Evolutionary conservation across 2,797 vertebrate species (phyloP).

Genomic region (Clarias platycephalus): DNA sequence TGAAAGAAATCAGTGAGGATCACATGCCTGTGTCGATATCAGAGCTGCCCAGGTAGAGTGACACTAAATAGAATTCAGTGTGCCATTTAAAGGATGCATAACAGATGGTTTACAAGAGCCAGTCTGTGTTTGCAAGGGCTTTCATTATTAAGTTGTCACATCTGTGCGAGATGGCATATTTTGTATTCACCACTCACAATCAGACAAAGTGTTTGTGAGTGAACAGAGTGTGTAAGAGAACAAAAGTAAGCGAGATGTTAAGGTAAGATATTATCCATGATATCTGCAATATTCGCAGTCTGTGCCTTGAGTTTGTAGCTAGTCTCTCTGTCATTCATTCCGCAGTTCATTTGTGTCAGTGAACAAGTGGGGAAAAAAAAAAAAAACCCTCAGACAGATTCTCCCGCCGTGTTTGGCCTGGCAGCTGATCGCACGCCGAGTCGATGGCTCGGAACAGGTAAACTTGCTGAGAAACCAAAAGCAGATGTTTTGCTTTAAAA

Average conservation of each 20-base stretch:
- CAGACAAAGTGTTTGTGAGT: slow-evolving; percentile 59
- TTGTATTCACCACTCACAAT: slow-evolving; percentile 59
- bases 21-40: slow-evolving; percentile 51
- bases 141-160: slow-evolving; percentile 71
- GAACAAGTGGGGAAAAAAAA: slow-evolving; percentile 14
- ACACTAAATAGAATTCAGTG: slow-evolving; percentile 62
- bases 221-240: slow-evolving; percentile 41
- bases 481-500: slow-evolving; percentile 65
- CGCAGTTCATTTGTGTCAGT: slow-evolving; percentile 39
- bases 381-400: slow-evolving; percentile 23
- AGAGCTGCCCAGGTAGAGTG: slow-evolving; percentile 53
- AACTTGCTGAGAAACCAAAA: slow-evolving; percentile 58
- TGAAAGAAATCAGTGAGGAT: slow-evolving; percentile 51
- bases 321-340: slow-evolving; percentile 24
- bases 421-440: slow-evolving; percentile 49
- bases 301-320: slow-evolving; percentile 30
- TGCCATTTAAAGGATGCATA: slow-evolving; percentile 61
- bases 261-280: slow-evolving; percentile 11
- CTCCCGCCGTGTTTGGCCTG: slow-evolving; percentile 44
- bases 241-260: slow-evolving; percentile 15
- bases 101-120: slow-evolving; percentile 69
- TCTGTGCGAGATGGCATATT: slow-evolving; percentile 63
- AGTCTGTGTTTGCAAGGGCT: slow-evolving; percentile 62
- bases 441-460: slow-evolving; percentile 66
- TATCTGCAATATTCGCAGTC: slow-evolving; percentile 11